Evolutionary conservation across 2,113 vertebrate genomes (phyloP).

Genomic region (Maccullochella peelii): DNA sequence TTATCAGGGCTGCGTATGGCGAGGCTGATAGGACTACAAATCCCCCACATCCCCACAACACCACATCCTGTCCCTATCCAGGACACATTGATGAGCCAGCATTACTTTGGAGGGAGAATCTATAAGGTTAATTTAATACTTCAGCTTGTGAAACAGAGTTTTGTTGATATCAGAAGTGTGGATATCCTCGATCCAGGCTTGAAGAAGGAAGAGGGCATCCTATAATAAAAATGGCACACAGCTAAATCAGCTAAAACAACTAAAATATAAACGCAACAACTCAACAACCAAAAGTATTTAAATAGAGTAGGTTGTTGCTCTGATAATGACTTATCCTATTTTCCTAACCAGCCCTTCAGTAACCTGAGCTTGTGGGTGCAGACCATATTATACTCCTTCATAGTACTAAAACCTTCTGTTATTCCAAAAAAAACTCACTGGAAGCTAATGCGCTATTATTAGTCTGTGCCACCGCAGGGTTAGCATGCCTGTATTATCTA

Average conservation of each 20-base stretch:
- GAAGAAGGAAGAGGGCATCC: background rate
- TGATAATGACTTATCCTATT: conserved; percentile 61
- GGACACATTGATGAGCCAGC: conserved; percentile 55
- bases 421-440: conserved; percentile 53
- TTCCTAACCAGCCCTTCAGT: conserved; percentile 50
- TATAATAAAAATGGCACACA: background rate
- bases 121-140: background rate
- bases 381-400: conserved; percentile 54
- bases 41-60: conserved; percentile 68
- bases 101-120: conserved; percentile 17
- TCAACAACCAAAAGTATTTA: background rate
- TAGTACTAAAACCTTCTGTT: conserved; percentile 69
- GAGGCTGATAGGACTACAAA: conserved; percentile 81
- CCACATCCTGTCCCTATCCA: conserved; percentile 79
- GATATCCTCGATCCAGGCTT: background rate
- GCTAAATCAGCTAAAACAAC: conserved; percentile 32
- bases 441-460: conserved; percentile 80
- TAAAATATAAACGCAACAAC: conserved; percentile 49
- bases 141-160: conserved; percentile 5
- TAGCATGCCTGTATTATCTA: conserved; percentile 81
- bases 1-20: conserved; percentile 77
- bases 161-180: background rate
- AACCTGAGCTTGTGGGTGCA: conserved; percentile 53
- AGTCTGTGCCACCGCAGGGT: conserved; percentile 67
- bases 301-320: conserved; percentile 47